A percentile compares a stretch with the other conserved stretches of the same genome.
Conservation (phyloP, 1,140 invertebrate species). For the Paralvinella palmiformis region DNA sequence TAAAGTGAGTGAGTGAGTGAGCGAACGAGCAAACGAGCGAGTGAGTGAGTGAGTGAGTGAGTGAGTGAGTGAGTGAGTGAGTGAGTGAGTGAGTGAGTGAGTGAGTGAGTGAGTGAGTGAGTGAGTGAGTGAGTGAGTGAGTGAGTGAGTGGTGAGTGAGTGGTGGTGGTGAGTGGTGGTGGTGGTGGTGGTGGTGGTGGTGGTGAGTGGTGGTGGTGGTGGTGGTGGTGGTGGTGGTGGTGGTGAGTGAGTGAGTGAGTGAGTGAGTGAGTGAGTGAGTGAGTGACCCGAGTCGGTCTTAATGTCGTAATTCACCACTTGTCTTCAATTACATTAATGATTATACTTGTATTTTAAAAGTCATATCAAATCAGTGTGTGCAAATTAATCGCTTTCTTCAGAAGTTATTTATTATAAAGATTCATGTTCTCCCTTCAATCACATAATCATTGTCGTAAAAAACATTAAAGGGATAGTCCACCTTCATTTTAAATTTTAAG, state of each 20-base stretch:
- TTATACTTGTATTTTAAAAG: too few relatives aligned
- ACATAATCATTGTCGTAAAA: too few relatives aligned
- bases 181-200: conserved; percentile 24
- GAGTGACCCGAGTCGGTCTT: conserved; percentile 7
- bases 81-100: conserved; percentile 28
- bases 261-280: conserved; percentile 24
- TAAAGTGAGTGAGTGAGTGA: conserved; percentile 11
- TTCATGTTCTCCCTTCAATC: too few relatives aligned
- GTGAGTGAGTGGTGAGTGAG: conserved; percentile 23
- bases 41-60: conserved; percentile 19
- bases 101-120: conserved; percentile 28
- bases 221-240: conserved; percentile 25
- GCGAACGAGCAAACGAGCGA: conserved; percentile 12
- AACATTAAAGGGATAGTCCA: too few relatives aligned
- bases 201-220: conserved; percentile 25
- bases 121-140: conserved; percentile 26
- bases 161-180: conserved; percentile 13
- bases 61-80: conserved; percentile 19
- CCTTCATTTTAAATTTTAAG: too few relatives aligned
- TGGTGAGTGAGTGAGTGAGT: conserved; percentile 25
- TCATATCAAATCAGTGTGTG: too few relatives aligned
- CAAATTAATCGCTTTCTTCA: too few relatives aligned
- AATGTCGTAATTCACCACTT: too few relatives aligned
- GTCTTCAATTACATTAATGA: too few relatives aligned
- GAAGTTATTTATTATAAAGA: too few relatives aligned